A percentile compares a stretch with the other conserved stretches of the same genome.
These are phyloP conservation scores for Psittacula cyanocephala DNA, from an alignment of 2,113 vertebrate genomes.

Conservation along the genomic window DNA sequence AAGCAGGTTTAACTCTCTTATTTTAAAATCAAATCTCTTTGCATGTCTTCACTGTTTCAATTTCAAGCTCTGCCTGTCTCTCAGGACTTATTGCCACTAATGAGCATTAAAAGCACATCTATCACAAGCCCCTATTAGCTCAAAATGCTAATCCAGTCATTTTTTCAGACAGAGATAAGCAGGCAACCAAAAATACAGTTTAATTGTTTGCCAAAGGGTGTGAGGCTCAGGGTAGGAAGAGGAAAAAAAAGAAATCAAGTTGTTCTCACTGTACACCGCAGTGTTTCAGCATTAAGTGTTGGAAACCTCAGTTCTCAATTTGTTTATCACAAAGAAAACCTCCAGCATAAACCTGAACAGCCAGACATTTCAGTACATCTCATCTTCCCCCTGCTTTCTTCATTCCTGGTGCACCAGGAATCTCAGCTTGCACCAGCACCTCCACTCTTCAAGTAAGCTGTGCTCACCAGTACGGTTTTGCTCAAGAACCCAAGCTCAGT, in stretches of 20 bases:
- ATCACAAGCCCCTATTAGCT: background rate
- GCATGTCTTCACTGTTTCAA: background rate
- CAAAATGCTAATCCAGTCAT: conserved; percentile 19
- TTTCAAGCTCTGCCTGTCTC: conserved; percentile 54
- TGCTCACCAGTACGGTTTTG: accelerated
- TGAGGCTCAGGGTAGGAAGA: background rate
- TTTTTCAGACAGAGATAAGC: conserved; percentile 3
- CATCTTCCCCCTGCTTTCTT: background rate
- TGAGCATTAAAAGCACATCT: conserved; percentile 12
- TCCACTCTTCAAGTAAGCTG: background rate
- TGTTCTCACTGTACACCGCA: background rate
- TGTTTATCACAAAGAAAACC: background rate
- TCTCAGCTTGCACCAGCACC: background rate
- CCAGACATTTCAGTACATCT: background rate
- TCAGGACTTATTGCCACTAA: conserved; percentile 30
- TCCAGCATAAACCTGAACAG: background rate
- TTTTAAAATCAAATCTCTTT: conserved; percentile 54
- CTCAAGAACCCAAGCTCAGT: accelerated
- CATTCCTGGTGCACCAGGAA: background rate
- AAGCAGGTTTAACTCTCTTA: conserved; percentile 63
- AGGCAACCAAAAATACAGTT: background rate
- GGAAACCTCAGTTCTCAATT: background rate
- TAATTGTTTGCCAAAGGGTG: background rate
- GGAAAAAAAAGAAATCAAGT: background rate
- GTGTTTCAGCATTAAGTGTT: background rate